Evolutionary conservation across 1,140 invertebrate genomes (phyloP).

Genomic region (Drosophila sechellia): DNA sequence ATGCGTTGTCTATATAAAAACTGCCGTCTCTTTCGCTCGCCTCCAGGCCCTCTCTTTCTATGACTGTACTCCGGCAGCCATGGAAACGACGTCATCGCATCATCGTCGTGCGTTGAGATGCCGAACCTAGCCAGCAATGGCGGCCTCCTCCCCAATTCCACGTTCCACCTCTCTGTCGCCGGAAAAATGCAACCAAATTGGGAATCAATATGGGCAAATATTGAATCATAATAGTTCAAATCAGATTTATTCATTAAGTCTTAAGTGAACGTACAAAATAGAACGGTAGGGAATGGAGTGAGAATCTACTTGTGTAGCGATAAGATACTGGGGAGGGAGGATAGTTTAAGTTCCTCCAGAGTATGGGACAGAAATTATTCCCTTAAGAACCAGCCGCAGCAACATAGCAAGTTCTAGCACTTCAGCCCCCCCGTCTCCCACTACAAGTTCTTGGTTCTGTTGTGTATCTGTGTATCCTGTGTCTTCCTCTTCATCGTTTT

Average conservation of each 20-base stretch:
- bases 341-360: background rate
- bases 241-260: background rate
- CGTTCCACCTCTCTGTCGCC: slow-evolving; percentile 14
- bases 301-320: background rate
- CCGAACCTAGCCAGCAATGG: slow-evolving; percentile 49
- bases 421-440: slow-evolving; percentile 10
- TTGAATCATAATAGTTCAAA: background rate
- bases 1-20: slow-evolving; percentile 66
- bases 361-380: background rate
- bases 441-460: slow-evolving; percentile 58
- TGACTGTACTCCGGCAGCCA: slow-evolving; percentile 70
- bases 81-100: slow-evolving; percentile 75
- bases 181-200: slow-evolving; percentile 15
- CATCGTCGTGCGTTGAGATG: slow-evolving; percentile 48
- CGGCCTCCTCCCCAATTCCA: slow-evolving; percentile 25
- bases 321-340: no score
- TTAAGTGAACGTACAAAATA: background rate
- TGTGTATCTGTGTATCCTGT: slow-evolving; percentile 64
- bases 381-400: slow-evolving; percentile 38
- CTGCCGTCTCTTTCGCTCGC: slow-evolving; percentile 6
- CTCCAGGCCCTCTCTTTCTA: slow-evolving; percentile 39
- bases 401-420: slow-evolving; percentile 51
- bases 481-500: slow-evolving; percentile 10
- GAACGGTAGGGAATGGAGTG: background rate
- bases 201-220: background rate